Base-by-base conservation (phyloP, 2,797 vertebrate species). In the Myotis planiceps region DNA sequence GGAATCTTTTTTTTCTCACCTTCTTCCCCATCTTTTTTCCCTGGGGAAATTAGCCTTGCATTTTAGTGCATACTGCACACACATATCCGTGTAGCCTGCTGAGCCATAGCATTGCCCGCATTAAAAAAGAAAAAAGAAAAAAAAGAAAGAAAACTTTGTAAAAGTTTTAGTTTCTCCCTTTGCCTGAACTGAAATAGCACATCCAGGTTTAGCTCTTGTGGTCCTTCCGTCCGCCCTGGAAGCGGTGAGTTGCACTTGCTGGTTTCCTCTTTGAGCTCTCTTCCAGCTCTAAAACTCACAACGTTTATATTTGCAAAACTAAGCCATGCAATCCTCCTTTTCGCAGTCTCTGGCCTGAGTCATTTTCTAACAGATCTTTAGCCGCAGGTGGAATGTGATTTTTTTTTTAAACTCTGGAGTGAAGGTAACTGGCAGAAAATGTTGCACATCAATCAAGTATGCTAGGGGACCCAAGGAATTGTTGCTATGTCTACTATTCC, bases 141-240 rank as follows among this genome's bases (percentile, higher is more conserved):
- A 19, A 39, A 39, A 39, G 39, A 85, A 84, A 63, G 9, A 53
- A 81, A 81, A 37, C 37, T 19, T 55, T 9, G 27, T 58, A 87
- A 45, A 45, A 60, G n/a, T 65, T 78, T 39, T 72, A 25, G 21
- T 75, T 69, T 68, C 53, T 55, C 27, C 4, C 9, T 39, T 49
- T 75, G 72, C 66, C 53, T 51, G 68, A 83, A 29, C 19, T 78
- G 86, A 96, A 92, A 72, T 82, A 94, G 58, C 80, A 66, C 21
- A 42, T 34, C 39, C 74, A 79, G 88, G 92, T 23, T 90, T 80
- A 85, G 82, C 79, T 29, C 65, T 39, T 88, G 34, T 19, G 32
- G 63, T 27, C 29, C 32, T 66, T n/a, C 37, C 6, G 37, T 93
- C 16, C 25, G 82, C 80, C 51, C 66, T 80, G 60, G 66, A 60